phyloP scores from a whole-genome alignment of 2,888 invertebrate genomes.

The Drosophila demipolita region DNA sequence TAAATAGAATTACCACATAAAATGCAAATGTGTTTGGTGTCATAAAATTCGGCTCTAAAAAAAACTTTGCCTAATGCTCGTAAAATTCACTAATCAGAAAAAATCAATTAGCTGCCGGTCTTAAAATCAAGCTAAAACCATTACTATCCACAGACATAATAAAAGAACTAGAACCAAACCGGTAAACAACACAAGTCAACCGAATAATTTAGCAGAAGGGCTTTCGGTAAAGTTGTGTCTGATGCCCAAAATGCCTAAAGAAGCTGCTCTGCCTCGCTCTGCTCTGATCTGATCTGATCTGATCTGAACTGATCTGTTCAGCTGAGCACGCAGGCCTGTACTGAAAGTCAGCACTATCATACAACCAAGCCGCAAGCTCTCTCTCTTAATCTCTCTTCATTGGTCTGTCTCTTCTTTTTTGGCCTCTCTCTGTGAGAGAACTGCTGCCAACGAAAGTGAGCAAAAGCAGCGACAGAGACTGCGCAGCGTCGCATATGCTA shows the following conservation, averaged over 20 bases:
- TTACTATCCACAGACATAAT: constrained; percentile 7
- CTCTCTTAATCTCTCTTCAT: constrained; percentile 4
- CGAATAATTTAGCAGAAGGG: constrained; percentile 38
- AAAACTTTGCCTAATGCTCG: constrained; percentile 35
- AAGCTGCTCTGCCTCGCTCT: constrained; percentile 13
- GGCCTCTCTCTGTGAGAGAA: constrained; percentile 1
- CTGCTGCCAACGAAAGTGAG: constrained; percentile 64
- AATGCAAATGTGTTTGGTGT: constrained; percentile 19
- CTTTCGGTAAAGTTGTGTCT: constrained; percentile 37
- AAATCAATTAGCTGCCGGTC: constrained; percentile 58
- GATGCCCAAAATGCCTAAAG: constrained; percentile 18
- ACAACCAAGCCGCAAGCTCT: constrained; percentile 12
- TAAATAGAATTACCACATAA: constrained; percentile 48
- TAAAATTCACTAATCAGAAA: constrained; percentile 11
- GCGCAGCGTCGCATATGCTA: constrained; percentile 38
- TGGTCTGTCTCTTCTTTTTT: not conserved
- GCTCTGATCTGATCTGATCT: not conserved
- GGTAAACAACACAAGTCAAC: constrained; percentile 8
- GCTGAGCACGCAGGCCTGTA: constrained; percentile 47
- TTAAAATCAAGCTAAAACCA: constrained; percentile 31
- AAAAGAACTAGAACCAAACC: constrained; percentile 12
- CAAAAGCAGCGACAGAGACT: constrained; percentile 32
- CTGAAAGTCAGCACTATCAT: constrained; percentile 20
- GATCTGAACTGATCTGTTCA: constrained; percentile 28
- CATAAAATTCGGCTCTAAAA: constrained; percentile 29